Percentiles rank a stretch among this genome's conserved stretches.
Conservation (phyloP, 2,888 invertebrate genomes). For the Bombylius discolor region DNA sequence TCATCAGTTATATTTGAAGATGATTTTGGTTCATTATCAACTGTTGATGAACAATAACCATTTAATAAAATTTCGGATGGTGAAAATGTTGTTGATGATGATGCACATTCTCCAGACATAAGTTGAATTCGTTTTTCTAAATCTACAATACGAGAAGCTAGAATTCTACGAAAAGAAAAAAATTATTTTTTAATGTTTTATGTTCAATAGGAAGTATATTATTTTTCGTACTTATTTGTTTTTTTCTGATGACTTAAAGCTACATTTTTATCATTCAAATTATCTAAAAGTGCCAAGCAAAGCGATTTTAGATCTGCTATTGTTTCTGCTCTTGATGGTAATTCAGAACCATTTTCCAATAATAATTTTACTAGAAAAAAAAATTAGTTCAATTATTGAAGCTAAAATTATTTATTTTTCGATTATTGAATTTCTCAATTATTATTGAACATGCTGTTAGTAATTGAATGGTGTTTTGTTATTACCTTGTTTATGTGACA, state of each 20-base stretch:
- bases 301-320: conserved; percentile 64
- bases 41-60: conserved; percentile 42
- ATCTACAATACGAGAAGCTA: conserved; percentile 70
- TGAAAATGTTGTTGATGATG: conserved; percentile 28
- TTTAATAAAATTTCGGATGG: conserved; percentile 53
- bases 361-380: conserved; percentile 52
- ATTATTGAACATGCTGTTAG: not conserved
- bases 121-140: conserved; percentile 61
- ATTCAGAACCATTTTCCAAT: conserved; percentile 49
- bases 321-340: conserved; percentile 50
- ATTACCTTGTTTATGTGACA: conserved; percentile 70
- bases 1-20: conserved; percentile 37
- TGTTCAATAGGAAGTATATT: not conserved
- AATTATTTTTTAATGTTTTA: not conserved
- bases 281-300: conserved; percentile 66
- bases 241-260: conserved; percentile 75
- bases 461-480: not conserved
- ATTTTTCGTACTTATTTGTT: conserved; percentile 57
- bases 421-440: no score
- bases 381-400: not conserved
- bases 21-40: conserved; percentile 35
- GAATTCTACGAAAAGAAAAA: conserved; percentile 44
- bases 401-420: not conserved
- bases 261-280: conserved; percentile 72
- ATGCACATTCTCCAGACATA: conserved; percentile 42